phyloP scores from a whole-genome alignment of 1,140 invertebrate genomes.

The Hycleus phaleratus region DNA sequence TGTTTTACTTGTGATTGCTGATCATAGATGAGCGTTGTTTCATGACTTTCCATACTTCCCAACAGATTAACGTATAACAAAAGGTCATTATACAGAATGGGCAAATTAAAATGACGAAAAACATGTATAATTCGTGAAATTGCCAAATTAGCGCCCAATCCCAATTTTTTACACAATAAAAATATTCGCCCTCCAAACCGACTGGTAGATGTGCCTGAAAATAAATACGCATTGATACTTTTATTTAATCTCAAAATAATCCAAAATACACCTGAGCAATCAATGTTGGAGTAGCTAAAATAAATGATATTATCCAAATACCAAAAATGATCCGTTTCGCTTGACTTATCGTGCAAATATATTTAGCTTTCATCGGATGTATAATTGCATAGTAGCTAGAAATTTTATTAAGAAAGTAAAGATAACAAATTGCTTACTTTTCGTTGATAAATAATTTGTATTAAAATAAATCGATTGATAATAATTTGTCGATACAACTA shows the following conservation, averaged over 20 bases:
- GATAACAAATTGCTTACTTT: constrained; percentile 2
- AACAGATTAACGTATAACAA: constrained; percentile 59
- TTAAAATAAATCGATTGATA: not conserved
- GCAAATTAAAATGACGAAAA: constrained; percentile 54
- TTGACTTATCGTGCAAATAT: constrained; percentile 62
- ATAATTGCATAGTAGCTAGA: constrained; percentile 69
- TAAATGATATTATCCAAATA: constrained; percentile 56
- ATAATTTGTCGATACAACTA: not conserved
- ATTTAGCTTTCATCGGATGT: constrained; percentile 67
- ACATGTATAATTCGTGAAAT: constrained; percentile 60
- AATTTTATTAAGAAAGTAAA: not conserved
- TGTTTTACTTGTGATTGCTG: constrained; percentile 39
- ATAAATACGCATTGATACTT: constrained; percentile 12
- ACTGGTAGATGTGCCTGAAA: constrained; percentile 51
- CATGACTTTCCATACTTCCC: constrained; percentile 57
- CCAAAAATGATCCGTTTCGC: constrained; percentile 55
- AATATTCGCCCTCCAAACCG: constrained; percentile 44
- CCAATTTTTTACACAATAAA: constrained; percentile 57
- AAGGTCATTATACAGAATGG: constrained; percentile 58
- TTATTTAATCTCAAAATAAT: too few relatives aligned
- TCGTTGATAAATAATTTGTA: not conserved
- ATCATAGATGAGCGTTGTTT: constrained; percentile 50
- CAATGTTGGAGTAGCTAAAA: constrained; percentile 52
- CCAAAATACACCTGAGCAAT: constrained; percentile 47
- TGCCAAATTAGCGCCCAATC: constrained; percentile 45